Base-by-base conservation (phyloP, 2,888 invertebrate genomes). In the Corythucha ciliata region DNA sequence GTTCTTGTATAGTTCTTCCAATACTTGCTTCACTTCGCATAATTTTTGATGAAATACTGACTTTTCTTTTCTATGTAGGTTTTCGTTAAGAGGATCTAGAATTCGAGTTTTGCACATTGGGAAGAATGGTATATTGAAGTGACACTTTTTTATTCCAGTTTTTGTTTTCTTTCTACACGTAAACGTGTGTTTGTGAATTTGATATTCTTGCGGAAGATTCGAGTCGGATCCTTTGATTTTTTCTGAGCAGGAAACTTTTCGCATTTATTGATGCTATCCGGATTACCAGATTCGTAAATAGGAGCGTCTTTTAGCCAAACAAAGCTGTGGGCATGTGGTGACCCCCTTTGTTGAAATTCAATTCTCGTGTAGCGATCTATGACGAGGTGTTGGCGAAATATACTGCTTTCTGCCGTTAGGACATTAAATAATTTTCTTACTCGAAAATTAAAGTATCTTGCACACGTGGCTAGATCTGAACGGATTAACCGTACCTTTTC, bases 341-440 rank as follows among this genome's bases (percentile, higher is more conserved):
- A 61, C 29, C 63, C 63, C 36, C 63, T 56, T 27, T 63, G 51
- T 50, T 63, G 64, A 27, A 62, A 63, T 56, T 63, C 63, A 18
- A 63, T 60, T 48, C 61, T 25, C 42, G 59, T 25, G 44, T 60
- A 60, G 8, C 21, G 45, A 56, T 63, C 58, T 52, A 37, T 46
- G 2, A 22, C 37, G 24, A 25, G 14, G 14, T 36, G 29, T 14
- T 48, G 16, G 16, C 14, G 25, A 22, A 48, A 48, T 27, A 44
- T 27, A 24, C 26, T 18, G 7, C 16, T 14, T 21, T 44, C 3
- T 2, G 20, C 16, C 29, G 7, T 27, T 3, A 12, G 4, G 8
- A 27, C 10, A 16, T 27, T 44, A 3, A 44, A 16, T 21, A 44
- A 14, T 41, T 25, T 54, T 52, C 26, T 34, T 29, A 52, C 29